Evolutionary conservation across 2,113 vertebrate species (phyloP).

Genomic region (Hystrix brachyura): DNA sequence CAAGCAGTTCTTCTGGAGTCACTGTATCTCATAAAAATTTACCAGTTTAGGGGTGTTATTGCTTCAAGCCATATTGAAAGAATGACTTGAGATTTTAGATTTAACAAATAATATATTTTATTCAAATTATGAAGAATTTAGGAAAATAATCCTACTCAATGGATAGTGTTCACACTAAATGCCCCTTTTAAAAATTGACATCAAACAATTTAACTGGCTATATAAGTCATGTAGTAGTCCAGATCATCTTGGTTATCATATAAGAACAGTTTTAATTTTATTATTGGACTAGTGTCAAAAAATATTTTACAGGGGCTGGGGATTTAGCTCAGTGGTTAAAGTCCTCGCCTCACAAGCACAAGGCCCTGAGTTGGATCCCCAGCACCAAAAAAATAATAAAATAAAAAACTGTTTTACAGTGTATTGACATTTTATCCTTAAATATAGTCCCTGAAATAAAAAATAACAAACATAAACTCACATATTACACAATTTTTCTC

Average conservation of each 20-base stretch:
- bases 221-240: not conserved
- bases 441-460: slow-evolving; percentile 48
- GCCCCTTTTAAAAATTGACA: not conserved
- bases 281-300: slow-evolving; percentile 23
- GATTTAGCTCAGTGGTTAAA: too few species aligned
- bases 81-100: slow-evolving; percentile 41
- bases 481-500: slow-evolving; percentile 4
- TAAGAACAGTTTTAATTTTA: slow-evolving; percentile 49
- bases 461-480: slow-evolving; percentile 11
- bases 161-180: not conserved
- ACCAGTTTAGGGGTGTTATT: not conserved
- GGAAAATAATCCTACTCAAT: not conserved
- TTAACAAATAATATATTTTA: slow-evolving; percentile 25
- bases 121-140: slow-evolving; percentile 49
- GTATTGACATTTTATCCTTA: not conserved
- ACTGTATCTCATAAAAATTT: not conserved
- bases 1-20: not conserved
- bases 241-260: not conserved
- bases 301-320: not conserved
- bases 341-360: too few species aligned
- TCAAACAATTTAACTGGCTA: not conserved
- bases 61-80: slow-evolving; percentile 36
- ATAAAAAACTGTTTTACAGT: not conserved
- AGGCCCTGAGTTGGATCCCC: too few species aligned
- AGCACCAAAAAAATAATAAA: too few species aligned